Conservation (phyloP, 2,113 vertebrate species). For the Cyprinodon variegatus region DNA sequence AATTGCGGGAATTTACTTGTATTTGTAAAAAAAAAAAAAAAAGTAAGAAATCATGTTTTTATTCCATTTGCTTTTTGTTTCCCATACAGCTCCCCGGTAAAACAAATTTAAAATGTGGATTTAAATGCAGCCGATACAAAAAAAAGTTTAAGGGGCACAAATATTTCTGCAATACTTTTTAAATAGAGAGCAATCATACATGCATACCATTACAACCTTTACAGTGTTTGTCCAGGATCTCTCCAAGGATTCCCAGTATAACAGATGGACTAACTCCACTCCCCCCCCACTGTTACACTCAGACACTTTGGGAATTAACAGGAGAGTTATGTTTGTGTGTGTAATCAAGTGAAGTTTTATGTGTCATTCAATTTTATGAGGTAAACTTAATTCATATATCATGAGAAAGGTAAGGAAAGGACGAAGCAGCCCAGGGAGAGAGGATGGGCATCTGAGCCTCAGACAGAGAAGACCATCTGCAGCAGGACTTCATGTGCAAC, state of each 20-base stretch:
- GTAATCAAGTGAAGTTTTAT: slow-evolving; percentile 69
- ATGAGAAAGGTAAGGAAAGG: slow-evolving; percentile 33
- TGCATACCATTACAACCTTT: slow-evolving; percentile 5
- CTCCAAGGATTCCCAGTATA: slow-evolving; percentile 75
- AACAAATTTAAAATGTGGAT: too few relatives aligned
- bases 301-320: slow-evolving; percentile 57
- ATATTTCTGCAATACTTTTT: background rate
- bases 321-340: slow-evolving; percentile 65
- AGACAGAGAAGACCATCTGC: slow-evolving; percentile 75
- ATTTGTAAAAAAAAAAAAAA: background rate
- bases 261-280: slow-evolving; percentile 78
- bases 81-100: background rate
- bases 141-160: background rate
- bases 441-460: slow-evolving; percentile 64
- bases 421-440: slow-evolving; percentile 51
- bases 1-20: background rate
- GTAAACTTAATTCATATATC: slow-evolving; percentile 22
- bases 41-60: background rate
- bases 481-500: slow-evolving; percentile 49
- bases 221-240: slow-evolving; percentile 54
- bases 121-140: too few relatives aligned
- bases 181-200: background rate
- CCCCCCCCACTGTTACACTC: slow-evolving; percentile 50
- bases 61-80: background rate
- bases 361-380: slow-evolving; percentile 16